These are phyloP conservation scores for Illadopsis cleaveri DNA, from an alignment of 2,113 vertebrate genomes.

Conservation along the genomic window DNA sequence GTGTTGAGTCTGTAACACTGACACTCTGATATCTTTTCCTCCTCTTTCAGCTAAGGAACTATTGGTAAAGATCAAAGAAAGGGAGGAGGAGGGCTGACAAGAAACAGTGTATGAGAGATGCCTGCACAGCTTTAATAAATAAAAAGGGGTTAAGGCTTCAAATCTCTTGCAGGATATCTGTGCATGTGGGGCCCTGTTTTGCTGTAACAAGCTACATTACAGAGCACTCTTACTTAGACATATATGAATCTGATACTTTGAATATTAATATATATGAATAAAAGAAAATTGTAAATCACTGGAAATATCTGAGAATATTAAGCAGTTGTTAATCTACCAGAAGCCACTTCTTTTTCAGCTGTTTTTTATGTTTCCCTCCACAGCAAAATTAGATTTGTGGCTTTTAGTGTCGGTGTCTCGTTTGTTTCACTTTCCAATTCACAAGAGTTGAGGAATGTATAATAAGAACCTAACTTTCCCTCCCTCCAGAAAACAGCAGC, in stretches of 20 bases:
- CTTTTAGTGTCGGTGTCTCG: background rate
- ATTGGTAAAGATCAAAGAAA: conserved; percentile 60
- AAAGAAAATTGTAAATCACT: background rate
- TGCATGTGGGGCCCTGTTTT: conserved; percentile 22
- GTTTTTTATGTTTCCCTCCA: background rate
- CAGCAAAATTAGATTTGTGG: conserved; percentile 25
- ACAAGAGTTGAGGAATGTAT: background rate
- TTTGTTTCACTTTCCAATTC: conserved; percentile 46
- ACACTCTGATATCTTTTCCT: conserved; percentile 15
- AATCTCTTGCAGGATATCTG: conserved; percentile 10
- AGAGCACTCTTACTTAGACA: background rate
- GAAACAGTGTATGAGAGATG: conserved; percentile 19
- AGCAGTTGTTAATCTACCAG: background rate
- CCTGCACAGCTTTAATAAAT: conserved; percentile 54
- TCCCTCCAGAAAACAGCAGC: background rate
- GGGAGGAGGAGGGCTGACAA: conserved; percentile 40
- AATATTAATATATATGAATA: background rate
- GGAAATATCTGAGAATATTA: background rate
- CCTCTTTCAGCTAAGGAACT: conserved; percentile 21
- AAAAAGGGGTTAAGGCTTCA: conserved; percentile 49
- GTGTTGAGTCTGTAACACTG: conserved; percentile 42
- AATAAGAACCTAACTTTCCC: background rate
- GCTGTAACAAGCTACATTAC: background rate
- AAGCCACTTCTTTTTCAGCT: background rate
- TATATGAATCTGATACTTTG: background rate